These are phyloP conservation scores for Cotesia vestalis DNA, from an alignment of 1,140 invertebrate genomes.

Conservation along the genomic window DNA sequence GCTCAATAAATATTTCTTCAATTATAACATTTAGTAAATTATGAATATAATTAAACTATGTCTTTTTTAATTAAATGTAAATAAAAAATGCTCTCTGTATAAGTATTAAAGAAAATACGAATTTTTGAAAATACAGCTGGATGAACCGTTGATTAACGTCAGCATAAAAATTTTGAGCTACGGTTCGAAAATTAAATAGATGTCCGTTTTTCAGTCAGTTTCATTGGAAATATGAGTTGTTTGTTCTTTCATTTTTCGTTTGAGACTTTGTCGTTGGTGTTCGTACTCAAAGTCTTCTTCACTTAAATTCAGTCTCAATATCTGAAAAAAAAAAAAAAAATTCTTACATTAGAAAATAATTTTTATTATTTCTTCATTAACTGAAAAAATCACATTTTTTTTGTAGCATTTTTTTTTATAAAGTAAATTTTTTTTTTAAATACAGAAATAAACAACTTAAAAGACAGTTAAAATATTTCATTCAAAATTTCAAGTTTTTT, in stretches of 20 bases:
- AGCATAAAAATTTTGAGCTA: slow-evolving; percentile 22
- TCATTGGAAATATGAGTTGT: slow-evolving; percentile 46
- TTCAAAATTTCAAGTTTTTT: too few relatives aligned
- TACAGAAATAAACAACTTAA: too few relatives aligned
- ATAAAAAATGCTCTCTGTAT: background rate
- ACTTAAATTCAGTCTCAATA: slow-evolving; percentile 73
- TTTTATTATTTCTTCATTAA: background rate
- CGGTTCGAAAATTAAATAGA: slow-evolving; percentile 9
- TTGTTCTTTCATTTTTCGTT: slow-evolving; percentile 53
- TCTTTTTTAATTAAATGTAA: slow-evolving; percentile 16
- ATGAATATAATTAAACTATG: slow-evolving; percentile 16
- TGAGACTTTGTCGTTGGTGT: slow-evolving; percentile 74
- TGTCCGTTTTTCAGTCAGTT: slow-evolving; percentile 40
- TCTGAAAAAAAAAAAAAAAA: slow-evolving; percentile 52
- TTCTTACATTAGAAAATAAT: slow-evolving; percentile 17
- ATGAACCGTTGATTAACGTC: background rate
- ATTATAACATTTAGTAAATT: slow-evolving; percentile 25
- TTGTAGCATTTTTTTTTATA: too few relatives aligned
- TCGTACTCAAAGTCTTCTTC: slow-evolving; percentile 87
- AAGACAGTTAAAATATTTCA: too few relatives aligned
- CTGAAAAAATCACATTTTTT: too few relatives aligned
- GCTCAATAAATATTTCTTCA: slow-evolving; percentile 11
- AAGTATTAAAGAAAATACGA: slow-evolving; percentile 21
- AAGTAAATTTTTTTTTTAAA: too few relatives aligned
- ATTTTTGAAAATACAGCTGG: too few relatives aligned